Conservation (phyloP, 2,113 vertebrate genomes). For the Leiothrix lutea region DNA sequence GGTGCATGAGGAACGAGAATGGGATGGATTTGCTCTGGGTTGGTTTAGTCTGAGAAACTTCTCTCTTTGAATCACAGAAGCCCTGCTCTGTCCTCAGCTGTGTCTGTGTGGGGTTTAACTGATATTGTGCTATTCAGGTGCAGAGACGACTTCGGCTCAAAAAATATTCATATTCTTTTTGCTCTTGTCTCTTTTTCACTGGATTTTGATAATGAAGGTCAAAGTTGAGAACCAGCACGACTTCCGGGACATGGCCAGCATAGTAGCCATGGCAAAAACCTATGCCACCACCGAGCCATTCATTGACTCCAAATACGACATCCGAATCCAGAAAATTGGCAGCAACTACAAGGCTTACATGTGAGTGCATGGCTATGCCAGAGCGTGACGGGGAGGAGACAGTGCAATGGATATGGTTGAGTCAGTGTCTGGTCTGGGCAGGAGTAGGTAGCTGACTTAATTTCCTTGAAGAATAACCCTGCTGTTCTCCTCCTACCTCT, state of each 20-base stretch:
- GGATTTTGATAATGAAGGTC: conserved; percentile 75
- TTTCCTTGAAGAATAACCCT: background rate
- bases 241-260: conserved; percentile 94
- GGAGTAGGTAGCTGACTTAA: conserved; percentile 18
- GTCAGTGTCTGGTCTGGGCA: background rate
- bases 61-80: background rate
- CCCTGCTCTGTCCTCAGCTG: background rate
- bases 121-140: background rate
- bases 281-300: conserved; percentile 92
- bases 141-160: background rate
- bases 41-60: background rate
- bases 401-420: background rate
- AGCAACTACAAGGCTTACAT: conserved; percentile 99
- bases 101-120: background rate
- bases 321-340: conserved; percentile 97
- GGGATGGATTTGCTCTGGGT: background rate
- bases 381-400: background rate
- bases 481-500: background rate
- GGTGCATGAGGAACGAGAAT: background rate
- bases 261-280: conserved; percentile 91
- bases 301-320: conserved; percentile 95
- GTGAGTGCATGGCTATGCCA: conserved; percentile 72
- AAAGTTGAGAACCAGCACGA: conserved; percentile 94
- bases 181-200: background rate
- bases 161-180: background rate